A percentile compares a stretch with the other conserved stretches of the same genome.
Evolutionary conservation across 2,888 invertebrate species (phyloP).

Genomic region (Habroteleia sp.): DNA sequence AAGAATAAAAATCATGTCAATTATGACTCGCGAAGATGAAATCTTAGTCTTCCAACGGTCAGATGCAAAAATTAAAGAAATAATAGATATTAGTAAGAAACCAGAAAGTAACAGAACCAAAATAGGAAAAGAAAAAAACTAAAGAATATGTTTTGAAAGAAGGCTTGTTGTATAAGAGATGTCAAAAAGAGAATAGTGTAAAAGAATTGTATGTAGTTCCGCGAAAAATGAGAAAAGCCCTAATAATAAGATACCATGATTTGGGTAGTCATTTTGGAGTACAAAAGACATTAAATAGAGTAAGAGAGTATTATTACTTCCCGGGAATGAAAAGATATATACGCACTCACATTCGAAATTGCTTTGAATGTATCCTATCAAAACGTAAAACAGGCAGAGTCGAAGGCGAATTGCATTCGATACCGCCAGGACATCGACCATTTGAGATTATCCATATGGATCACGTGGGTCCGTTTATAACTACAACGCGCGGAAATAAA

Average conservation of each 20-base stretch:
- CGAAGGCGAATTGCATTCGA: constrained; percentile 1
- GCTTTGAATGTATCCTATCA: no score
- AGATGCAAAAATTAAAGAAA: constrained; percentile 9
- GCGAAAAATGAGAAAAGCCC: no score
- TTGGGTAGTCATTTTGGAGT: no score
- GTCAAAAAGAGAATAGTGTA: no score
- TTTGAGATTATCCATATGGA: not conserved
- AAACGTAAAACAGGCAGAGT: no score
- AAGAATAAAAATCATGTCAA: no score
- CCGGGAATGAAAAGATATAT: no score
- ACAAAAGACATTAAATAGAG: no score
- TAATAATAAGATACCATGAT: no score
- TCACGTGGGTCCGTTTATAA: constrained; percentile 42
- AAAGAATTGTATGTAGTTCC: no score
- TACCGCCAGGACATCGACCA: not conserved
- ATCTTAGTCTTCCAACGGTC: constrained; percentile 32
- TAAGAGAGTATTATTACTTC: no score
- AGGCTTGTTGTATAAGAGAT: constrained; percentile 10
- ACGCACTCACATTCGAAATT: no score
- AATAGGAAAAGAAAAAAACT: constrained; percentile 6
- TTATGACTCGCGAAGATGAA: constrained; percentile 35
- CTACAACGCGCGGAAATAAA: constrained; percentile 36
- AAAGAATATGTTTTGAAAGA: constrained; percentile 19
- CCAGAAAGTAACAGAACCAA: constrained; percentile 1
- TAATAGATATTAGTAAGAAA: constrained; percentile 14